Conservation (phyloP, 2,888 invertebrate species). For the Mythimna pallens region DNA sequence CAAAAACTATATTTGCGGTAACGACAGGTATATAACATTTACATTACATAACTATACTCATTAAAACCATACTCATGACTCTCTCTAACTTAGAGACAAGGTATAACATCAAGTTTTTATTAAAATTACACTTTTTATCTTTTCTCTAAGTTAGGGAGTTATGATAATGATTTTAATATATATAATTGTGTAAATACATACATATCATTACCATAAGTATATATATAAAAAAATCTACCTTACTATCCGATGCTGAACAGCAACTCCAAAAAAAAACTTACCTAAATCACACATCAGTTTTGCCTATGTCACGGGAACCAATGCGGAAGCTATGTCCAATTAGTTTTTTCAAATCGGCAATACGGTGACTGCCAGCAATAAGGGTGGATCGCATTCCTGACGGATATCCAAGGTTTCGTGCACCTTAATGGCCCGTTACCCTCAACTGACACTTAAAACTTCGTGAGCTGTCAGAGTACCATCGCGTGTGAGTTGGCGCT, state of each 20-base stretch:
- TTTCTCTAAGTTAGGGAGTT: too few species aligned
- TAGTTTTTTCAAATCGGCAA: neutral
- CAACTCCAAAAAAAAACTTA: too few species aligned
- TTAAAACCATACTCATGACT: too few species aligned
- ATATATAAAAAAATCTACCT: too few species aligned
- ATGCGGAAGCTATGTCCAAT: neutral
- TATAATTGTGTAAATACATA: too few species aligned
- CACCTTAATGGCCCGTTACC: constrained; percentile 3
- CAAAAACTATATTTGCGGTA: neutral
- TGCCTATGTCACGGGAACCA: neutral
- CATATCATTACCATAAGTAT: neutral
- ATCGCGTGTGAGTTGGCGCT: constrained; percentile 38
- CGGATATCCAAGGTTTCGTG: neutral
- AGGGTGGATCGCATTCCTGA: constrained; percentile 16
- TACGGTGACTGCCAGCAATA: neutral
- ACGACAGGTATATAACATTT: too few species aligned
- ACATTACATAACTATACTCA: too few species aligned
- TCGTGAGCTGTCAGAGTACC: constrained; percentile 16
- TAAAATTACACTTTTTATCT: too few species aligned
- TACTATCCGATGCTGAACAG: too few species aligned
- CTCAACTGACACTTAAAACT: constrained; percentile 39
- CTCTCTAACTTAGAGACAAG: too few species aligned
- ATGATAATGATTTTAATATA: too few species aligned
- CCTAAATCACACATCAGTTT: neutral
- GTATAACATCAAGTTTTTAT: too few species aligned